These are phyloP conservation scores for Junco hyemalis DNA, from an alignment of 2,113 vertebrate species.

Conservation along the genomic window DNA sequence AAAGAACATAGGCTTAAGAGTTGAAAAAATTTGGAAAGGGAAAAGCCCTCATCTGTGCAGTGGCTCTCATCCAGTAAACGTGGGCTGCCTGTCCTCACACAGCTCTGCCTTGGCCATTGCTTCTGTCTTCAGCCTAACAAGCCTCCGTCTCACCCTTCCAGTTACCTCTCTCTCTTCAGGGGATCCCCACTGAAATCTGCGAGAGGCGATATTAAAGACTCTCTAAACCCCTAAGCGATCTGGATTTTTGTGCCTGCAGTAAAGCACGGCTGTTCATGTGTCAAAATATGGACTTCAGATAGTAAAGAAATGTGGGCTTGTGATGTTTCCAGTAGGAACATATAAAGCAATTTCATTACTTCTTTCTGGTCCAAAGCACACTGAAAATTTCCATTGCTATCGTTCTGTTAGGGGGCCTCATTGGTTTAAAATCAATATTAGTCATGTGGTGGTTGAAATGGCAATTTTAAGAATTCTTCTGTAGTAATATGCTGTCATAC, in stretches of 20 bases:
- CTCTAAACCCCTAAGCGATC: neutral
- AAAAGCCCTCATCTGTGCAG: neutral
- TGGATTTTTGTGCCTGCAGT: neutral
- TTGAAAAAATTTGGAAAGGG: neutral
- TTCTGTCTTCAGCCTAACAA: neutral
- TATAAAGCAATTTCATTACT: neutral
- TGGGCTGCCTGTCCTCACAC: neutral
- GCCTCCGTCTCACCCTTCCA: neutral
- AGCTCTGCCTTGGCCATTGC: neutral
- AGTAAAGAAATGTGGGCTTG: neutral
- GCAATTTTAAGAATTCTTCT: neutral
- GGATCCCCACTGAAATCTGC: neutral
- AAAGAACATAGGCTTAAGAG: neutral
- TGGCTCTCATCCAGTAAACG: rapidly evolving
- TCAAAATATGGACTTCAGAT: neutral
- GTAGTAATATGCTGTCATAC: neutral
- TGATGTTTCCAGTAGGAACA: neutral
- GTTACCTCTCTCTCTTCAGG: neutral
- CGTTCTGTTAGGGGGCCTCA: neutral
- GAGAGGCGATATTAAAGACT: neutral
- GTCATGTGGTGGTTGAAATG: neutral
- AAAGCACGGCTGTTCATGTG: neutral
- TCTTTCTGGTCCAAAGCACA: neutral
- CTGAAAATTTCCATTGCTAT: neutral
- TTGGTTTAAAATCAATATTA: neutral